Evolutionary conservation across 2,888 invertebrate genomes (phyloP).

Genomic region (Tolmerus cingulatus): DNA sequence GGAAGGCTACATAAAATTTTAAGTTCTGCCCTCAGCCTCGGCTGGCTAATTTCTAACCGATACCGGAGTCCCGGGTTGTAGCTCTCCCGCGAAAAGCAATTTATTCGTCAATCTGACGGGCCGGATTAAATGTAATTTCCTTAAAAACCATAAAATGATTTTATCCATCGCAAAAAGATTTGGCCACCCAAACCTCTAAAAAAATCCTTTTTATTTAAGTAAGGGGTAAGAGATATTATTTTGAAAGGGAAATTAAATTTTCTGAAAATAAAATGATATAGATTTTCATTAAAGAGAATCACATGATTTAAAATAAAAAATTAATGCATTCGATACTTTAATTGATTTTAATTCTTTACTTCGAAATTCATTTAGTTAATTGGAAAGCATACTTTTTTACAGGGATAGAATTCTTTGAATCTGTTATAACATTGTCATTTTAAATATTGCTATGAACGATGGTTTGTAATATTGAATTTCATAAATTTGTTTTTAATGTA

Average conservation of each 20-base stretch:
- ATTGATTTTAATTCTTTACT: no score
- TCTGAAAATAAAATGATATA: not conserved
- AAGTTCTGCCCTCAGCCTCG: not conserved
- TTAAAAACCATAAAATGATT: not conserved
- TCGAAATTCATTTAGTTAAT: no score
- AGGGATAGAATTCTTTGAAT: no score
- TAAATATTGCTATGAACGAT: no score
- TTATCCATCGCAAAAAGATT: not conserved
- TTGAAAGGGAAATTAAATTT: not conserved
- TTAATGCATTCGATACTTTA: no score
- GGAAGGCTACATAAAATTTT: slow-evolving; percentile 13
- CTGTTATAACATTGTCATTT: no score
- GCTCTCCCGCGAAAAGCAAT: not conserved
- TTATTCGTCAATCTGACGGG: not conserved
- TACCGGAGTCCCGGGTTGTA: not conserved
- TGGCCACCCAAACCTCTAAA: not conserved
- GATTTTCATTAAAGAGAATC: not conserved
- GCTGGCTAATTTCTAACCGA: not conserved
- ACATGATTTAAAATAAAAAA: no score
- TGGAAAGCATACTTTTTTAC: no score
- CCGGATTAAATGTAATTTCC: not conserved
- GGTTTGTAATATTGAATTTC: no score
- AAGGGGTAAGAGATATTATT: not conserved
- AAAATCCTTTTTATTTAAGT: not conserved
- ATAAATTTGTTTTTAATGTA: no score